Percentiles rank a stretch among this genome's conserved stretches.
These are phyloP conservation scores for Cladopsammia gracilis DNA, from an alignment of 64 coral and sea anemone species.

Conservation along the genomic window DNA sequence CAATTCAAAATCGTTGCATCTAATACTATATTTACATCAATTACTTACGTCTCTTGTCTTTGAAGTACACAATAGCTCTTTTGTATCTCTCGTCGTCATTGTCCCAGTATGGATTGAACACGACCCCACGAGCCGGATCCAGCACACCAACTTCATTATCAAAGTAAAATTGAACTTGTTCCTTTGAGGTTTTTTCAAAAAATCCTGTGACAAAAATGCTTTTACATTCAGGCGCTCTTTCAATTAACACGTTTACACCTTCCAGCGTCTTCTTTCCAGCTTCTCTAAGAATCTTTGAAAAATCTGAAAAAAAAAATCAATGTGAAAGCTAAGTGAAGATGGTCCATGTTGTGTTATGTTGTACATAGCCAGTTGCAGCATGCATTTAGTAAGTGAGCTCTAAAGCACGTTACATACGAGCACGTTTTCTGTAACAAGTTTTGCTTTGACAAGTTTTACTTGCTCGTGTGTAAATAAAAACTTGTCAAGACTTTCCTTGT, in stretches of 20 bases:
- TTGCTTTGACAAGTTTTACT: too few relatives aligned
- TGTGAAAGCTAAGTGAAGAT: not conserved
- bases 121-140: constrained; percentile 15
- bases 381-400: too few relatives aligned
- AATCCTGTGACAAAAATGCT: constrained; percentile 54
- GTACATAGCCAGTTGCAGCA: too few relatives aligned
- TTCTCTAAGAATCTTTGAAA: not conserved
- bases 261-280: not conserved
- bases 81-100: not conserved
- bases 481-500: too few relatives aligned
- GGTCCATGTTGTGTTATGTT: too few relatives aligned
- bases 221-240: constrained; percentile 42
- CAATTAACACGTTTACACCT: not conserved
- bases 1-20: too few relatives aligned
- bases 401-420: too few relatives aligned
- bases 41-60: constrained; percentile 18
- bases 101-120: not conserved
- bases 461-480: too few relatives aligned
- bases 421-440: too few relatives aligned
- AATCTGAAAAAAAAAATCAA: constrained; percentile 14
- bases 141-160: not conserved
- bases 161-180: constrained; percentile 27
- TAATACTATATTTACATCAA: not conserved
- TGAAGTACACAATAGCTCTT: constrained; percentile 57
- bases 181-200: not conserved